Evolutionary conservation across 2,113 vertebrate genomes (phyloP).

Genomic region (Urocitellus parryii): DNA sequence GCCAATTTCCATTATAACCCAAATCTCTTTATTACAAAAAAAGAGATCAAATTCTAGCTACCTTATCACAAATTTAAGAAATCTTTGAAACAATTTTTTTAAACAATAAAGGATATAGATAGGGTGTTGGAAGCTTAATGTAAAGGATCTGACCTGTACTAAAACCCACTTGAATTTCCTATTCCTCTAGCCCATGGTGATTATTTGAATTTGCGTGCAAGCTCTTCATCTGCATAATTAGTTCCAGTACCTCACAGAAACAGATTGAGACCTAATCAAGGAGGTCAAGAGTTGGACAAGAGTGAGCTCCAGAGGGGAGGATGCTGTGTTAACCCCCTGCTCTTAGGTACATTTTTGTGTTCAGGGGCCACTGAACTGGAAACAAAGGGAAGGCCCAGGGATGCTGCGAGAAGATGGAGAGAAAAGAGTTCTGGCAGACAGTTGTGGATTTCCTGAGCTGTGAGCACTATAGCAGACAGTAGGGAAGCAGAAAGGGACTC

Average conservation of each 20-base stretch:
- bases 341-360: slow-evolving; percentile 65
- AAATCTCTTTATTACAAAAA: slow-evolving; percentile 58
- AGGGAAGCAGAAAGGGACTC: neutral
- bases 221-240: slow-evolving; percentile 82
- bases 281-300: slow-evolving; percentile 79
- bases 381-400: slow-evolving; percentile 54
- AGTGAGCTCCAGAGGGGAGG: slow-evolving; percentile 65
- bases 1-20: slow-evolving; percentile 25
- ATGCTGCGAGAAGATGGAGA: neutral
- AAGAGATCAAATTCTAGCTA: slow-evolving; percentile 38
- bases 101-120: slow-evolving; percentile 51
- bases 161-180: slow-evolving; percentile 75
- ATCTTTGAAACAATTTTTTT: slow-evolving; percentile 36
- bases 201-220: slow-evolving; percentile 75
- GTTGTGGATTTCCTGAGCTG: neutral
- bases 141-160: slow-evolving; percentile 66
- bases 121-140: slow-evolving; percentile 51
- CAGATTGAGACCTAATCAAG: slow-evolving; percentile 80
- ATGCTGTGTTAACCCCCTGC: slow-evolving; percentile 71
- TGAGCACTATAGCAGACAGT: neutral
- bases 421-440: neutral
- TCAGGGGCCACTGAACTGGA: slow-evolving; percentile 39
- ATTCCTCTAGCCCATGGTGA: slow-evolving; percentile 68
- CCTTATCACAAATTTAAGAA: slow-evolving; percentile 26
- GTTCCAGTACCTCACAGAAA: slow-evolving; percentile 71